Conservation (phyloP, 2,888 invertebrate species). For the Drosophila nr. medialis region DNA sequence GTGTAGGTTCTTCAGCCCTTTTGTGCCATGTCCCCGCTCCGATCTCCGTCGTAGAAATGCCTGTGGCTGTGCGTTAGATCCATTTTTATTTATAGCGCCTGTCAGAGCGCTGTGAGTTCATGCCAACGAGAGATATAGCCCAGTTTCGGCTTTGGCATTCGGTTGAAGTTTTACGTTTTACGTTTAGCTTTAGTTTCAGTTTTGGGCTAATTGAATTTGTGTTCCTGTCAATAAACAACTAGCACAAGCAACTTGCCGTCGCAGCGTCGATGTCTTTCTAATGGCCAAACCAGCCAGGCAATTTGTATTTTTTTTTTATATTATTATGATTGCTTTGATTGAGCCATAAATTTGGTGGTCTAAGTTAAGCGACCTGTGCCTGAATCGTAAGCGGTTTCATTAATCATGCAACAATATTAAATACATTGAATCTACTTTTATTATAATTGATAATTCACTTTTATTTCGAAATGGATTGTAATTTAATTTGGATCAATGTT, state of each 20-base stretch:
- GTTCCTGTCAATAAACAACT: slow-evolving; percentile 67
- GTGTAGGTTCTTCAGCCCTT: slow-evolving; percentile 22
- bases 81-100: slow-evolving; percentile 68
- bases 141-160: slow-evolving; percentile 16
- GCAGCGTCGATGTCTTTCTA: not conserved
- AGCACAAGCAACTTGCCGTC: not conserved
- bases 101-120: slow-evolving; percentile 7
- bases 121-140: slow-evolving; percentile 20
- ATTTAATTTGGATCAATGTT: not conserved
- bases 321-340: slow-evolving; percentile 12
- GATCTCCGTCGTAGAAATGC: slow-evolving; percentile 30
- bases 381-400: not conserved
- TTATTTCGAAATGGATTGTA: not conserved
- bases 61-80: slow-evolving; percentile 56
- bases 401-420: not conserved
- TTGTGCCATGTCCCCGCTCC: not conserved
- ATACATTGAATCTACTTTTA: not conserved
- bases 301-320: slow-evolving; percentile 2
- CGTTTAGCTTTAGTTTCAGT: slow-evolving; percentile 36
- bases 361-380: not conserved
- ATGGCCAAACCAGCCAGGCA: slow-evolving; percentile 15
- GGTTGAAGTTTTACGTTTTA: slow-evolving; percentile 1
- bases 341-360: not conserved
- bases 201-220: slow-evolving; percentile 71
- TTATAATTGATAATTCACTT: not conserved